These are phyloP conservation scores for Catostomus latipinnis DNA, from an alignment of 2,797 vertebrate genomes.

Conservation along the genomic window DNA sequence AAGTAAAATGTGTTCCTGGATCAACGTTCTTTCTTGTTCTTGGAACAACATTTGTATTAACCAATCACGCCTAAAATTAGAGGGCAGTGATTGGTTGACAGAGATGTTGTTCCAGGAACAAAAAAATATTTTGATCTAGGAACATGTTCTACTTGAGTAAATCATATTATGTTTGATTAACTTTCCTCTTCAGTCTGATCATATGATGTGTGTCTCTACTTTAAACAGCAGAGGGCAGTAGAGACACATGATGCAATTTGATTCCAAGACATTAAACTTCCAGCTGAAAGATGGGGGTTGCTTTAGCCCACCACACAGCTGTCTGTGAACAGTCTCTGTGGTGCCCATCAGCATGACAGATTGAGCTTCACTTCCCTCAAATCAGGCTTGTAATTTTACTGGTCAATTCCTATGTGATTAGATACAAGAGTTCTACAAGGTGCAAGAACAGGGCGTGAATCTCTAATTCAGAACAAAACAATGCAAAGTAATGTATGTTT, in stretches of 20 bases:
- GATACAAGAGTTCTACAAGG: constrained; percentile 43
- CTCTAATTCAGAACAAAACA: constrained; percentile 13
- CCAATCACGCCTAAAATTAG: neutral
- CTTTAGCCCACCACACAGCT: constrained; percentile 41
- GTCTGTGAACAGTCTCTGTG: constrained; percentile 33
- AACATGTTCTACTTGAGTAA: constrained; percentile 21
- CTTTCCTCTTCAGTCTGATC: neutral
- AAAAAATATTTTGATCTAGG: neutral
- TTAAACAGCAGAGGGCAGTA: constrained; percentile 57
- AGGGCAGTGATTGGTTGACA: neutral
- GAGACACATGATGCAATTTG: constrained; percentile 37
- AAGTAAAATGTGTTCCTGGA: constrained; percentile 11
- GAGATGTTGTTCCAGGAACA: neutral
- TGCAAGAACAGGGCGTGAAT: constrained; percentile 27
- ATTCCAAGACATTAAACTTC: neutral
- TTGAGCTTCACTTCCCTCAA: constrained; percentile 44
- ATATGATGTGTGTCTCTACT: neutral
- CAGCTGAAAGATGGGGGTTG: neutral
- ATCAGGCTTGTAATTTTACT: constrained; percentile 35
- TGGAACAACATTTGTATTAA: neutral
- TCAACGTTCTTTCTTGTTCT: constrained; percentile 15
- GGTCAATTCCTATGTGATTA: constrained; percentile 49
- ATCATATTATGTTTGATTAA: neutral
- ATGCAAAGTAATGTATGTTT: constrained; percentile 3
- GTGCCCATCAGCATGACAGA: constrained; percentile 45